phyloP scores from a whole-genome alignment of 1,140 invertebrate species.

The Chionoecetes opilio region DNA sequence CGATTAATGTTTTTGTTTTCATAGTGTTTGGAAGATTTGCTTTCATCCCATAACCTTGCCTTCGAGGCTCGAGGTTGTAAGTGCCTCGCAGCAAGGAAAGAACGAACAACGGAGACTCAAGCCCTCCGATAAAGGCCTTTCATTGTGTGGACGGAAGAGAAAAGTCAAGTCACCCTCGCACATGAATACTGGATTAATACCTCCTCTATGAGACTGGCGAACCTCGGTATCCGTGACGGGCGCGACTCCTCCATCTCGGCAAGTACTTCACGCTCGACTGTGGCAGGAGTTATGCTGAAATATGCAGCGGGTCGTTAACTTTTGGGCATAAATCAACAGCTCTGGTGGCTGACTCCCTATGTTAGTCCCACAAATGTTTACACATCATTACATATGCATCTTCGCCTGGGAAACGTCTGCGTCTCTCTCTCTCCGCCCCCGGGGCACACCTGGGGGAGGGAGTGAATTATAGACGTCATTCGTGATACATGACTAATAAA shows the following conservation, averaged over 20 bases:
- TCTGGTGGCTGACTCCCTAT: conserved; percentile 53
- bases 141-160: not conserved
- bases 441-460: not conserved
- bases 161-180: not conserved
- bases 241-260: conserved; percentile 59
- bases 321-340: conserved; percentile 69
- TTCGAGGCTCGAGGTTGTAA: not conserved
- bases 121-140: not conserved
- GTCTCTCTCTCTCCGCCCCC: conserved; percentile 25
- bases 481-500: conserved; percentile 57
- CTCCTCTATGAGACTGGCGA: conserved; percentile 36
- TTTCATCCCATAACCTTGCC: not conserved
- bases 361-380: conserved; percentile 64
- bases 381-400: conserved; percentile 77
- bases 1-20: not conserved
- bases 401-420: conserved; percentile 71
- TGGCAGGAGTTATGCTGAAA: conserved; percentile 65
- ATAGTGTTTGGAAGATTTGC: not conserved
- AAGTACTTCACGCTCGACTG: conserved; percentile 67
- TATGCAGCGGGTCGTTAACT: conserved; percentile 75
- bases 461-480: conserved; percentile 42
- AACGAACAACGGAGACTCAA: not conserved
- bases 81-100: not conserved
- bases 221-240: conserved; percentile 63
- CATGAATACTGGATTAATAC: conserved; percentile 65